These are phyloP conservation scores for Corythornis cristatus DNA, from an alignment of 2,113 vertebrate species.

Conservation along the genomic window DNA sequence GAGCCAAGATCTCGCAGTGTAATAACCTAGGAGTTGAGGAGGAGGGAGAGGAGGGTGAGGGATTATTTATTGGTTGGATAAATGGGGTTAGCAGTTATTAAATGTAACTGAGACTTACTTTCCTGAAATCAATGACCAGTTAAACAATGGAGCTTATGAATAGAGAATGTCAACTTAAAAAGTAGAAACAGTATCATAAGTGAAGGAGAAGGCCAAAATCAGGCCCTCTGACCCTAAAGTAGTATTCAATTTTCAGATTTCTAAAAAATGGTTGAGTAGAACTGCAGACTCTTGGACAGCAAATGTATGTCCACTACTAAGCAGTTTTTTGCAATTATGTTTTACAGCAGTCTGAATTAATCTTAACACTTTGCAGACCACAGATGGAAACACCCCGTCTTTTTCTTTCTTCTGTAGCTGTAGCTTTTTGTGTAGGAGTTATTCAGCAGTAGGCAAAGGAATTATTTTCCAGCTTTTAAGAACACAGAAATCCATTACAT, in stretches of 20 bases:
- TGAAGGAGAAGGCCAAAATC: background rate
- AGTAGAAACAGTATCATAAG: background rate
- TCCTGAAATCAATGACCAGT: conserved; percentile 25
- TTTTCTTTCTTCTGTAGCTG: background rate
- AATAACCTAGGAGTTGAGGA: conserved; percentile 41
- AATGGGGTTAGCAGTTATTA: conserved; percentile 33
- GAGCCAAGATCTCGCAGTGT: conserved; percentile 46
- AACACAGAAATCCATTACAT: conserved; percentile 43
- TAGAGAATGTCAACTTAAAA: conserved; percentile 15
- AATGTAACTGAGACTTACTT: background rate
- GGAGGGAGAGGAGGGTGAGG: conserved; percentile 1
- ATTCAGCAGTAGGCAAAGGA: background rate
- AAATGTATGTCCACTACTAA: background rate
- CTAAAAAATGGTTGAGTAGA: background rate
- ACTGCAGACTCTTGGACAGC: background rate
- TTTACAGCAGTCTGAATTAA: background rate
- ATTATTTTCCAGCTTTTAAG: conserved; percentile 31
- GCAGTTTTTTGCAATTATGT: background rate
- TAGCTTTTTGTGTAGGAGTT: background rate
- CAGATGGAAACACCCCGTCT: accelerated
- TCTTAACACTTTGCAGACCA: background rate
- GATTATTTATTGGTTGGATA: conserved; percentile 50
- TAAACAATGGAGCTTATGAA: background rate
- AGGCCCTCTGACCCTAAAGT: background rate
- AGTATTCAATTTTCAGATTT: background rate